Conservation (phyloP, 2,888 invertebrate species). For the Isotomurus palustris region DNA sequence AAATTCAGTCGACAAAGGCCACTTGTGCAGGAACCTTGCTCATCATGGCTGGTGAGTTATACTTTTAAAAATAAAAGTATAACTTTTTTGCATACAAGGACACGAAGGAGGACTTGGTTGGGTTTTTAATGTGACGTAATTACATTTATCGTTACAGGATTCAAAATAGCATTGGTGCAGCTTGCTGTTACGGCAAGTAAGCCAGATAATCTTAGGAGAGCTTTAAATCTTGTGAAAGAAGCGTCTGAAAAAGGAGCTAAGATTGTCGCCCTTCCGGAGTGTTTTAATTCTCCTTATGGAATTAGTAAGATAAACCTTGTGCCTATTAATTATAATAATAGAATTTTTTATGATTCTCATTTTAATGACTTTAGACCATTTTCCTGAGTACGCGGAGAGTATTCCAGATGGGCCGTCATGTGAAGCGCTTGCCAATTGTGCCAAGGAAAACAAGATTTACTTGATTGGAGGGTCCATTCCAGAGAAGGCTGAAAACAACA, state of each 20-base stretch:
- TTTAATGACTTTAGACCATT: conserved; percentile 49
- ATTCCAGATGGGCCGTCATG: conserved; percentile 76
- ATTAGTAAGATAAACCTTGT: conserved; percentile 58
- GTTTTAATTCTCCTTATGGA: conserved; percentile 93
- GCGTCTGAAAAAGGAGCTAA: conserved; percentile 64
- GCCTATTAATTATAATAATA: background rate
- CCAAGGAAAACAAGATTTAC: conserved; percentile 69
- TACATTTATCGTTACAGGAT: conserved; percentile 54
- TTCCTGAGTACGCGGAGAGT: conserved; percentile 77
- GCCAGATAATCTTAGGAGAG: conserved; percentile 67
- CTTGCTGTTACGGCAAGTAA: conserved; percentile 71
- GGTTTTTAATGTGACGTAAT: too few relatives aligned
- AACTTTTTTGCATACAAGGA: too few relatives aligned
- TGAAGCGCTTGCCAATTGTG: conserved; percentile 65
- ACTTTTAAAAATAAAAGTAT: too few relatives aligned
- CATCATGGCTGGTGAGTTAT: too few relatives aligned
- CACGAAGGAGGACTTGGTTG: too few relatives aligned
- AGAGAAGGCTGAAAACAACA: conserved; percentile 61
- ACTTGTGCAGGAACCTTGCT: too few relatives aligned
- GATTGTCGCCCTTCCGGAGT: conserved; percentile 72
- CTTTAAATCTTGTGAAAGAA: conserved; percentile 64
- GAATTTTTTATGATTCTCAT: conserved; percentile 3
- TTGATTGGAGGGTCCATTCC: conserved; percentile 89
- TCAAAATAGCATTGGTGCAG: conserved; percentile 78
- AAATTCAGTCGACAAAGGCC: too few relatives aligned